Percentiles rank a stretch among this genome's conserved stretches.
Conservation (phyloP, 1,140 invertebrate species). For the Carposina sasakii region DNA sequence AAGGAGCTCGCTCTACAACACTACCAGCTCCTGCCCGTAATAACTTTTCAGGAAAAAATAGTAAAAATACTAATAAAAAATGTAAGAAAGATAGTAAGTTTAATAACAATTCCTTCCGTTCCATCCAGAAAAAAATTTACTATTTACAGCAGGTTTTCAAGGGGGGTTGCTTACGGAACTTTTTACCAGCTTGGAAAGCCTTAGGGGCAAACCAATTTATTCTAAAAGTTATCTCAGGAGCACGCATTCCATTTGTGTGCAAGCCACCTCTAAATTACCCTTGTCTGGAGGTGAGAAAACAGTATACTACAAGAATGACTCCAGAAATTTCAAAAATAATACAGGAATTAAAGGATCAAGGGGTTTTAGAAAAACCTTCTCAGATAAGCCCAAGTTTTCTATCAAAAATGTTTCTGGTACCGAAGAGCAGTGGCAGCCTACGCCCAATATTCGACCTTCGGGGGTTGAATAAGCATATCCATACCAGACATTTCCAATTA, state of each 20-base stretch:
- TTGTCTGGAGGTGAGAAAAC: neutral
- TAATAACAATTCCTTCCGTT: neutral
- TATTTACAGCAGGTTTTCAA: slow-evolving; percentile 8
- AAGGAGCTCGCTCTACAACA: too few species aligned
- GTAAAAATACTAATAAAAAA: neutral
- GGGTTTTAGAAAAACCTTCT: slow-evolving; percentile 17
- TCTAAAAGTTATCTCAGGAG: slow-evolving; percentile 26
- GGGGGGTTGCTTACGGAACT: slow-evolving; percentile 21
- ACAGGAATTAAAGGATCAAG: slow-evolving; percentile 13
- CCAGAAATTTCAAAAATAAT: slow-evolving; percentile 25
- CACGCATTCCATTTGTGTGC: slow-evolving; percentile 24
- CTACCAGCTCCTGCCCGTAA: neutral
- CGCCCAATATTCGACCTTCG: slow-evolving; percentile 29
- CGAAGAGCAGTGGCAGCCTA: neutral
- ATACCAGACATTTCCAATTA: slow-evolving; percentile 7
- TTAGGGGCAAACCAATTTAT: slow-evolving; percentile 23
- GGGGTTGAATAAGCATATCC: slow-evolving; percentile 19
- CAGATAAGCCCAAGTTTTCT: slow-evolving; percentile 20
- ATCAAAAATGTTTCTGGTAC: slow-evolving; percentile 32
- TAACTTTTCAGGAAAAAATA: neutral
- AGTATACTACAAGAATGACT: slow-evolving; percentile 18
- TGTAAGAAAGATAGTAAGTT: neutral
- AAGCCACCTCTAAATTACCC: slow-evolving; percentile 21
- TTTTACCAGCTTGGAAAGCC: slow-evolving; percentile 17
- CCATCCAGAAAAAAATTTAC: slow-evolving; percentile 8